Evolutionary conservation across 1,140 invertebrate species (phyloP), one percentile per base, ranked within the genome.

Genomic region (Papilio aristodemus): DNA sequence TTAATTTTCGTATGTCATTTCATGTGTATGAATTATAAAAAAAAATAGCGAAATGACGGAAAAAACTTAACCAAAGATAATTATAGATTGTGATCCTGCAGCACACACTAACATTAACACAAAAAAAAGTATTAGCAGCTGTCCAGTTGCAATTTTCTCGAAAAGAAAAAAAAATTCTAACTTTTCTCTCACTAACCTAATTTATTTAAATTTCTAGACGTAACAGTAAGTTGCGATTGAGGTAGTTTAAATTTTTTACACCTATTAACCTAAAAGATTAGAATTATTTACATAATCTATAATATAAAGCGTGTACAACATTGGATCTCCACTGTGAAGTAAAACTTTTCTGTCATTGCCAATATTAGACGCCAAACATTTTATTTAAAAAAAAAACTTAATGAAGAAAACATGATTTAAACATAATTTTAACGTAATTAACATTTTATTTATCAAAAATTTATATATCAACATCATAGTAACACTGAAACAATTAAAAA

Each of bases 171-270:
- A 84, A 85, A 66, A 36, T n/a, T 75, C 74, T 79, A 79, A 73
- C 69, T 74, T 72, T 77, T 75, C 74, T 85, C 77, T 89, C 84
- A 90, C 86, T 89, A 90, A 89, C 85, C 84, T 89, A 90, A 84
- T 69, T 72, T 87, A 80, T 84, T 84, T 85, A 84, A 77, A 85
- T 77, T 86, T 87, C 87, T 89, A 89, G 76, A 83, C 81, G 72
- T 90, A 89, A 87, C 77, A 84, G 87, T 90, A 90, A 88, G 87
- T 91, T 89, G 81, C 77, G 81, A 85, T 86, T 91, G 89, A 91
- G 89, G 89, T 91, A 91, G 87, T 89, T 91, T 87, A 85, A 87
- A 88, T 89, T 91, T 90, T 89, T 91, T 89, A 91, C 87, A 91
- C 87, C 87, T 91, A 91, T 89, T 91, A 91, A 84, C 86, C 85